Evolutionary conservation across 1,140 invertebrate genomes (phyloP), one percentile per base, ranked within the genome.

Genomic region (Luehdorfia chinensis): DNA sequence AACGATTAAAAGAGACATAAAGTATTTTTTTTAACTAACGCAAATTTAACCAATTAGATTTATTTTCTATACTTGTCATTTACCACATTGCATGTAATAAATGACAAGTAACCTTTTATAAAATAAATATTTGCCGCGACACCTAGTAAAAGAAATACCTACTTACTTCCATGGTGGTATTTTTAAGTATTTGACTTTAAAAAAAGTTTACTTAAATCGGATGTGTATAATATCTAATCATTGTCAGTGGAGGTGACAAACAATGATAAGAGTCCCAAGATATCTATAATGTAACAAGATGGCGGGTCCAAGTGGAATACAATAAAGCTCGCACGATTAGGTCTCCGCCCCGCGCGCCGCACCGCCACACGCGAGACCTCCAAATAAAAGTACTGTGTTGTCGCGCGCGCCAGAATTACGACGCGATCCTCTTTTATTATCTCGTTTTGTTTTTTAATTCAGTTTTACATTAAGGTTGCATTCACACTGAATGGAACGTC

Each of bases 401-500:
- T 85, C 81, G 81, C 74, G 68, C 61, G 60, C 75, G 78, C 68
- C 77, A 84, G 80, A 81, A 76, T 81, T 84, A 84, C 80, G 81
- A 76, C 60, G 65, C 73, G 69, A 74, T 69, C 64, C 59, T 67
- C 69, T 80, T 83, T 84, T 80, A 80, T 75, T 80, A 74, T 80
- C 67, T 66, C 60, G 23, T 83, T 84, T 84, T 84, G n/a, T 81
- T 85, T 84, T 85, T 85, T 74, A 80, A 77, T 85, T 83, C 76
- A 73, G 75, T 84, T 84, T 81, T 74, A 78, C 63, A 70, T 80
- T 81, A 81, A 79, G 55, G 67, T 63, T 37, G 55, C 57, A 51
- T 75, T 50, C 54, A 63, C 62, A 53, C 39, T 50, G 61, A 64
- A 49, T 32, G 50, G 53, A 50, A 23, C 5, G 16, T 59, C 51